A percentile compares a stretch with the other conserved stretches of the same genome.
These are phyloP conservation scores for Dioctria linearis DNA, from an alignment of 2,888 invertebrate species.

Conservation along the genomic window DNA sequence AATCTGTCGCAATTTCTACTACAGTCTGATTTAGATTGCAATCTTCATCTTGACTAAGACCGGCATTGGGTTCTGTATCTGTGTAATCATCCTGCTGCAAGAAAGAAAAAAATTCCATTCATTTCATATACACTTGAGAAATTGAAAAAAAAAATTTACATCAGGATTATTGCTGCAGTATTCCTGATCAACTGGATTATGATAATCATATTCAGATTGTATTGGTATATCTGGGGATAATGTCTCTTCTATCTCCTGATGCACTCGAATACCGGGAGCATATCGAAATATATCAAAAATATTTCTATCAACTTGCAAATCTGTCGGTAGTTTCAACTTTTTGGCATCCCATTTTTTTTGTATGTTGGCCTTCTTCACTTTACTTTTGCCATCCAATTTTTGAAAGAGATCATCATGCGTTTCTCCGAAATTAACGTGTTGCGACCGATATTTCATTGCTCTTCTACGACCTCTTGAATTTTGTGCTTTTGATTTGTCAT, in stretches of 20 bases:
- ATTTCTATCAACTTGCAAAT: conserved; percentile 64
- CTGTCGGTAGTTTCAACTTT: conserved; percentile 68
- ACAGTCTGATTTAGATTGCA: conserved; percentile 63
- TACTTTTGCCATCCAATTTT: conserved; percentile 62
- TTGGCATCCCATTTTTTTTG: conserved; percentile 70
- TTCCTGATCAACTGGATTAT: conserved; percentile 73
- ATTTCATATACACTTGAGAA: not conserved
- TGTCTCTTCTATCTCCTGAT: conserved; percentile 56
- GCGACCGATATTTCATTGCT: conserved; percentile 62
- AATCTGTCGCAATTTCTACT: conserved; percentile 73
- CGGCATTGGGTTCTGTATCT: conserved; percentile 66
- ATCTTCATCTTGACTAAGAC: conserved; percentile 59
- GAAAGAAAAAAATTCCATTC: not conserved
- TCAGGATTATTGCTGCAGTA: conserved; percentile 71
- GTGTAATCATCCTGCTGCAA: conserved; percentile 58
- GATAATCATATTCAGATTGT: conserved; percentile 72
- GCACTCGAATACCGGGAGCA: conserved; percentile 64
- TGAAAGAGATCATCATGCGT: conserved; percentile 65
- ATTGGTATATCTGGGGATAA: conserved; percentile 55
- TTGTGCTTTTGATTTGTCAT: not conserved
- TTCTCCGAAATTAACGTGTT: conserved; percentile 65
- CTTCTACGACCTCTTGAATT: conserved; percentile 23
- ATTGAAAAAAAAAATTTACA: conserved; percentile 58
- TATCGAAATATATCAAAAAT: conserved; percentile 64
- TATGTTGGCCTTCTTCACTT: conserved; percentile 65